Evolutionary conservation across 2,113 vertebrate species (phyloP), one percentile per base, ranked within the genome.

Genomic region (Felis chaus): DNA sequence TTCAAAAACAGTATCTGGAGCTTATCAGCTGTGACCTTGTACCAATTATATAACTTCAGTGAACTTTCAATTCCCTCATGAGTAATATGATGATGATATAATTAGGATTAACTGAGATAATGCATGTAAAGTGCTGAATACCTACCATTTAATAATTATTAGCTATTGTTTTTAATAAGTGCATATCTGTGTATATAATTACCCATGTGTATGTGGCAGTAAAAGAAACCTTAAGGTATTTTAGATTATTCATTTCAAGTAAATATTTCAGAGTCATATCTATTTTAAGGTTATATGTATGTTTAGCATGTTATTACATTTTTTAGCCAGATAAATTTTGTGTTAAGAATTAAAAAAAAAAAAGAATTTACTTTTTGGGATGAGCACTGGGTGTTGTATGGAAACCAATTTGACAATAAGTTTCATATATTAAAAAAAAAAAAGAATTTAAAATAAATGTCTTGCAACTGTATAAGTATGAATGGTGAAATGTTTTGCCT

Each of bases 91-190:
- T 9, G 87, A 31, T 15, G 10, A 12, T 66, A 10, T 16, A 95
- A 12, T 15, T 91, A 66, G 18, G 50, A 79, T 96, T 83, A 92
- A 83, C 71, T 76, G 76, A 88, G 53, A 84, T 78, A 89, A 96
- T n/a, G 13, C 10, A 94, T 12, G 39, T 25, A 69, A 83, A 73
- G 48, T 55, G 21, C 36, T 88, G 53, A 92, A 57, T 55, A 69
- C 9, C 31, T 80, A 79, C 31, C 36, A 61, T 61, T 89, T 5
- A 57, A 66, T n/a, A 94, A 80, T 7, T 57, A 36, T 50, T 63
- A 94, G 48, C 6, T 48, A n/a, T 45, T 94, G 25, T 53, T 82
- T 74, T 91, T 71, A 92, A 13, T 84, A 63, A 88, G 31, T 39
- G 63, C 71, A 65, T 21, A 19, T 39, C 19, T 92, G 74, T 80